Percentiles rank a stretch among this genome's conserved stretches.
Conservation (phyloP, 2,888 invertebrate genomes). For the Diaprepes abbreviatus region DNA sequence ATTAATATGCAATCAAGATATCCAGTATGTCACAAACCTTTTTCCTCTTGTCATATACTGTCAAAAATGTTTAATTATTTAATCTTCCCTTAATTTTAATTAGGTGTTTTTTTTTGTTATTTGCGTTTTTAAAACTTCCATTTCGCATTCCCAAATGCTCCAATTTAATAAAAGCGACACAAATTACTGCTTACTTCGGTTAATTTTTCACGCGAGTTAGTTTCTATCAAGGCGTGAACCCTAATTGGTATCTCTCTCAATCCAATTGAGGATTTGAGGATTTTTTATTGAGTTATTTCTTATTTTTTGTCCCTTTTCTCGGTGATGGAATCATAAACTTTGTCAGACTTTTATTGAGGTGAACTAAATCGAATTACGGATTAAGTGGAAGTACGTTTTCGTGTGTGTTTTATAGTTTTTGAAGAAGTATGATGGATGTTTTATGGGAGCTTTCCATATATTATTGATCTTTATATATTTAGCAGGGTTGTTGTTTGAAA, state of each 20-base stretch:
- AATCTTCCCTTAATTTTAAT: no score
- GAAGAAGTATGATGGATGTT: no score
- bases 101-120: no score
- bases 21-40: no score
- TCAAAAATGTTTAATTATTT: no score
- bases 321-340: slow-evolving; percentile 39
- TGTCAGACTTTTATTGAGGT: slow-evolving; percentile 20
- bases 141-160: no score
- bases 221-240: slow-evolving; percentile 42
- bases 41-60: no score
- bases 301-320: slow-evolving; percentile 24
- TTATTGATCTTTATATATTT: no score
- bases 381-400: slow-evolving; percentile 8
- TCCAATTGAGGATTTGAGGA: slow-evolving; percentile 33
- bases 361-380: slow-evolving; percentile 6
- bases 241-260: slow-evolving; percentile 44
- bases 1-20: no score
- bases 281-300: slow-evolving; percentile 46
- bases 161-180: no score
- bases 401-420: background rate
- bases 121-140: background rate
- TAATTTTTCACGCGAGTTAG: slow-evolving; percentile 46
- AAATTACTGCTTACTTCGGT: slow-evolving; percentile 30
- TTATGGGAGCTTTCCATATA: no score
- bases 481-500: no score